Conservation (phyloP, 2,113 vertebrate genomes). For the Calyptomena viridis region DNA sequence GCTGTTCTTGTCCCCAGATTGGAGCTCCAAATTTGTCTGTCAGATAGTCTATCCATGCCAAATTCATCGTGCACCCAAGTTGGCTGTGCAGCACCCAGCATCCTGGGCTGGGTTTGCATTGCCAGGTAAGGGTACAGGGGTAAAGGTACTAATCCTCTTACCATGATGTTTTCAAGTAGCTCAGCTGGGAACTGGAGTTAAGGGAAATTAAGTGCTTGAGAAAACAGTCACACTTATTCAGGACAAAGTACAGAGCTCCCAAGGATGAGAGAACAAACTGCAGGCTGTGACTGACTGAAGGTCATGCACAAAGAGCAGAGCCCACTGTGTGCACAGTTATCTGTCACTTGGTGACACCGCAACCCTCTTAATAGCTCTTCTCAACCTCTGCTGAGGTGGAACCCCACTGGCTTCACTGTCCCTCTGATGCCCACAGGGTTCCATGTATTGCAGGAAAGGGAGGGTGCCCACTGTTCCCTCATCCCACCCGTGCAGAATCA, state of each 20-base stretch:
- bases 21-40: background rate
- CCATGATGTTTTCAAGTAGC: background rate
- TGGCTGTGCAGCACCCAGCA: background rate
- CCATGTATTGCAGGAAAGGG: background rate
- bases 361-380: background rate
- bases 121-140: background rate
- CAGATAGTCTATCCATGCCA: background rate
- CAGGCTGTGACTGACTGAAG: background rate
- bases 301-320: background rate
- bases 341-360: background rate
- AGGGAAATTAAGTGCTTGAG: background rate
- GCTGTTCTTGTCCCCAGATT: background rate
- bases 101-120: background rate
- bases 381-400: background rate
- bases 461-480: background rate
- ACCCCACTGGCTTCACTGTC: background rate
- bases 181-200: background rate
- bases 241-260: background rate
- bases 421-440: background rate
- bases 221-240: background rate
- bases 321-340: accelerated
- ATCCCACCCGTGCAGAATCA: background rate
- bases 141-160: background rate
- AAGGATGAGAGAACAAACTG: background rate
- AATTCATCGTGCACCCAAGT: background rate